Conservation (phyloP, 2,797 vertebrate genomes). For the Erpetoichthys calabaricus region DNA sequence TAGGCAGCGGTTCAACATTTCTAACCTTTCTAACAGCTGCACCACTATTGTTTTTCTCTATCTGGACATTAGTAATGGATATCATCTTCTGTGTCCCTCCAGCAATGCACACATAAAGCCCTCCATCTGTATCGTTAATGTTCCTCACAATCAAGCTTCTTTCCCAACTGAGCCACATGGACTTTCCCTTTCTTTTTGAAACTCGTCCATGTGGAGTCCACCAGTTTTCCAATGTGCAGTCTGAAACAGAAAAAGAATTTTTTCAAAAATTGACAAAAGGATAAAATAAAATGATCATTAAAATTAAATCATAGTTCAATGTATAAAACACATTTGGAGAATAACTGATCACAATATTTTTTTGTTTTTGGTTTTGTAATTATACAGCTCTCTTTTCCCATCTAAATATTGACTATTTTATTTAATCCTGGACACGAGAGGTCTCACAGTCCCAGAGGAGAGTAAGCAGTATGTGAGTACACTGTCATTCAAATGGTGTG, state of each 20-base stretch:
- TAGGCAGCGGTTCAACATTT: slow-evolving; percentile 10
- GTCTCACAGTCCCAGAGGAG: too few relatives aligned
- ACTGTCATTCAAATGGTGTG: too few relatives aligned
- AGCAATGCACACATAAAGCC: slow-evolving; percentile 41
- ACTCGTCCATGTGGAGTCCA: slow-evolving; percentile 49
- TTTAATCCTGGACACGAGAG: too few relatives aligned
- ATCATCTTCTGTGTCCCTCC: slow-evolving; percentile 25
- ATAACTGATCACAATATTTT: too few relatives aligned
- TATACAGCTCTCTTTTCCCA: too few relatives aligned
- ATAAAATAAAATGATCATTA: too few relatives aligned
- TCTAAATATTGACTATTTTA: too few relatives aligned
- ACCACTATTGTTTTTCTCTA: slow-evolving; percentile 23
- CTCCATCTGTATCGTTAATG: slow-evolving; percentile 29
- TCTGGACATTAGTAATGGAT: slow-evolving; percentile 36
- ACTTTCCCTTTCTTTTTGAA: slow-evolving; percentile 18
- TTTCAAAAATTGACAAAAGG: too few relatives aligned
- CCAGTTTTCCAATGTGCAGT: slow-evolving; percentile 30
- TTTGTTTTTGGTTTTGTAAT: too few relatives aligned
- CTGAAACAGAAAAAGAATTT: slow-evolving; percentile 24
- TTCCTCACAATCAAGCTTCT: slow-evolving; percentile 35
- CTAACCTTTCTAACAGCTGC: slow-evolving; percentile 24
- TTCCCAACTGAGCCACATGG: slow-evolving; percentile 1
- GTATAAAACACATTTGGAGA: too few relatives aligned
- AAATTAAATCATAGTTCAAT: too few relatives aligned
- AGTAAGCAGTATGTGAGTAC: too few relatives aligned